Base-by-base conservation (phyloP, 1,140 invertebrate genomes). In the Tenebrio molitor region DNA sequence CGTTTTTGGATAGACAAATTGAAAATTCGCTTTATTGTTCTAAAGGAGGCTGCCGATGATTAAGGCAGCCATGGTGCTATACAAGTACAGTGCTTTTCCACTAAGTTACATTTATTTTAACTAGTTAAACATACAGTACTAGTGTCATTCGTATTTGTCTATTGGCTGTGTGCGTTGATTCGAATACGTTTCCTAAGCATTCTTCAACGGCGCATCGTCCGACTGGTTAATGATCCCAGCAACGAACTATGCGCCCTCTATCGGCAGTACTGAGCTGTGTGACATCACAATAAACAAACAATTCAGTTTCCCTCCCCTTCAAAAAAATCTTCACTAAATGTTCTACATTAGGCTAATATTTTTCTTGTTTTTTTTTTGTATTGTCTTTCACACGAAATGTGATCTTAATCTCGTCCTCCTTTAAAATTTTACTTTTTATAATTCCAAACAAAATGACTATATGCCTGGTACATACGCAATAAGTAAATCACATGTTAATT, bases 141-240 rank as follows among this genome's bases (percentile, higher is more conserved):
- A 63, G 72, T 74, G 72, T 74, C 63, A 63, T 68, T 77, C 67
- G 73, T 78, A 79, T 77, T 77, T 79, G 74, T 77, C 78, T 79
- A 79, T 71, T 73, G 74, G 76, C 74, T 74, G 76, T 79, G 78
- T 75, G 78, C 76, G 76, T 79, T 73, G 72, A 53, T 36, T 73
- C 23, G 41, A 50, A 42, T 68, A 73, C 71, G 50, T 33, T 58
- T 73, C 65, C 53, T 42, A 69, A 73, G 71, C 71, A 62, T 58
- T 63, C 71, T 73, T 23, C 64, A 58, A 53, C 41, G 41, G 17
- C 29, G 41, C 33, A 69, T 65, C 63, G 21, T 41, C 34, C 33
- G 63, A 29, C 1, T n/a, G 53, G 2, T 14, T 50, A 44, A 3
- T 50, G 8, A 21, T 14, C 44, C 19, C 10, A n/a, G 21, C 29